These are phyloP conservation scores for Rhinichthys klamathensis DNA, from an alignment of 2,113 vertebrate genomes.

Conservation along the genomic window DNA sequence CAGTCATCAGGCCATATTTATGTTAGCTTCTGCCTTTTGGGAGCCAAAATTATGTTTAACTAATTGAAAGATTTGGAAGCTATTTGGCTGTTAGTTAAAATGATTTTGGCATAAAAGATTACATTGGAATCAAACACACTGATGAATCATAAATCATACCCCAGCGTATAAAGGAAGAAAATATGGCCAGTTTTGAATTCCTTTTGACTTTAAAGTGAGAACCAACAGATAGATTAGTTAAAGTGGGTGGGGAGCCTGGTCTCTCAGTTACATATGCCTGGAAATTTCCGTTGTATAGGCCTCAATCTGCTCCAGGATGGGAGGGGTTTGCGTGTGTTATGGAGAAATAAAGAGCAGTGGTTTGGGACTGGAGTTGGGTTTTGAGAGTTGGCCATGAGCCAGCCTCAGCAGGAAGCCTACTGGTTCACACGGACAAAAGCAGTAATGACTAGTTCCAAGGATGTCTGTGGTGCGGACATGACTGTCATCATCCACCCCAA, in stretches of 20 bases:
- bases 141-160: neutral
- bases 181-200: neutral
- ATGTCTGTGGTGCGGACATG: constrained; percentile 48
- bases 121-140: neutral
- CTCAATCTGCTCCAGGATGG: constrained; percentile 73
- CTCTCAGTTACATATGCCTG: constrained; percentile 65
- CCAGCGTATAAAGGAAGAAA: neutral
- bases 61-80: neutral
- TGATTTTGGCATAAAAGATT: neutral
- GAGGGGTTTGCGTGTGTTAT: constrained; percentile 61
- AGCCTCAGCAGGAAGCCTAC: constrained; percentile 76
- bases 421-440: constrained; percentile 75
- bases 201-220: constrained; percentile 51
- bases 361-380: constrained; percentile 61
- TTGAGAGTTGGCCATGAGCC: constrained; percentile 74
- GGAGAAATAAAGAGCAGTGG: constrained; percentile 43
- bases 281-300: constrained; percentile 76
- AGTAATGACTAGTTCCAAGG: constrained; percentile 57
- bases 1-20: neutral
- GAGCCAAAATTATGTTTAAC: neutral
- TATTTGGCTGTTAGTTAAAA: neutral
- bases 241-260: constrained; percentile 55
- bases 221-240: constrained; percentile 43
- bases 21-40: neutral
- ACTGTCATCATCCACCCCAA: constrained; percentile 38